Conservation (phyloP, 2,113 vertebrate genomes). For the Enhydra lutris region DNA sequence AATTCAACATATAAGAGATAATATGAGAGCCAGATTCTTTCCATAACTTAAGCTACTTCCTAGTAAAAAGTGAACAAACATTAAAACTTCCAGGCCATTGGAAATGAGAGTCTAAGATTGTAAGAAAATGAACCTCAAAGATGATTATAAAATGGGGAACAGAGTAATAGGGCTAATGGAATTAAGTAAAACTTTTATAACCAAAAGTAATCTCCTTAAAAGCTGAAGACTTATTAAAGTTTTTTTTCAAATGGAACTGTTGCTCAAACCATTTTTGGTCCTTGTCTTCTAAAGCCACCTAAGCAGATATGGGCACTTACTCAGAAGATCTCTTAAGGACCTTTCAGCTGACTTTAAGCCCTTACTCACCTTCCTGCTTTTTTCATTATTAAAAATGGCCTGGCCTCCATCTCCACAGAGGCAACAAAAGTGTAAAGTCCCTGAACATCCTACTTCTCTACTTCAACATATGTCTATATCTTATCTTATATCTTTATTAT, state of each 20-base stretch:
- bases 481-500: neutral
- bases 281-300: neutral
- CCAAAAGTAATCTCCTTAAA: neutral
- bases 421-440: neutral
- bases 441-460: neutral
- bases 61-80: neutral
- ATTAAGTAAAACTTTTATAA: neutral
- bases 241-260: neutral
- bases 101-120: neutral
- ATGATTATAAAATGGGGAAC: neutral
- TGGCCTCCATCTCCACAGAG: neutral
- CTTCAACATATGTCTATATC: neutral
- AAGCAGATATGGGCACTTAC: neutral
- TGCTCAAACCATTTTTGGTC: neutral
- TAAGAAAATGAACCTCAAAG: neutral
- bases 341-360: neutral
- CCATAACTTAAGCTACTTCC: neutral
- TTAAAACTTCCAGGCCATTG: neutral
- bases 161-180: neutral
- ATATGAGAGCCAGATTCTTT: neutral
- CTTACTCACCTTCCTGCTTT: neutral
- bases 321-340: neutral
- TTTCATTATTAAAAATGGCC: neutral
- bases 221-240: neutral
- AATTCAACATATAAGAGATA: neutral